Evolutionary conservation across 1,140 invertebrate species (phyloP).

Genomic region (Zaprionus camerounensis): DNA sequence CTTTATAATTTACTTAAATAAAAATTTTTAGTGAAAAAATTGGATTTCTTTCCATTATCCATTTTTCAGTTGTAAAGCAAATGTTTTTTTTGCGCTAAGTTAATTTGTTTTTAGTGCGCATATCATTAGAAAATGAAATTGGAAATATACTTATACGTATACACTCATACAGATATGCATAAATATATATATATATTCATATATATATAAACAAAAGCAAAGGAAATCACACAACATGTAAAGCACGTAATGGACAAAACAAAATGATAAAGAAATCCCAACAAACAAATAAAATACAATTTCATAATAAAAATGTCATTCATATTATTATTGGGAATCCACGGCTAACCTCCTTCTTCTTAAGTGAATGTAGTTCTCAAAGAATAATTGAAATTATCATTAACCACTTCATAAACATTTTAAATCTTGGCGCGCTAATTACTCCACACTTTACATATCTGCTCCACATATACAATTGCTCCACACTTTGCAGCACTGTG

Average conservation of each 20-base stretch:
- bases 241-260: conserved; percentile 76
- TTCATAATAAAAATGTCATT: conserved; percentile 61
- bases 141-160: conserved; percentile 42
- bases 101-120: conserved; percentile 69
- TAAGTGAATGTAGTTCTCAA: no score
- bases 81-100: conserved; percentile 58
- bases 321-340: background rate
- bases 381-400: no score
- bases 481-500: background rate
- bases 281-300: conserved; percentile 71
- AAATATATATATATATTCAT: conserved; percentile 62
- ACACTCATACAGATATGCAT: conserved; percentile 52
- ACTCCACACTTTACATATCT: background rate
- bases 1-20: conserved; percentile 78
- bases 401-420: no score
- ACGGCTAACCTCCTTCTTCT: no score
- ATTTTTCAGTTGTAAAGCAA: conserved; percentile 34
- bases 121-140: conserved; percentile 72
- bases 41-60: conserved; percentile 28
- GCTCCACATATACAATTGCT: background rate
- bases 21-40: conserved; percentile 58
- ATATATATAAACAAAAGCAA: conserved; percentile 45
- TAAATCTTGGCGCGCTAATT: no score
- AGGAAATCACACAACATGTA: conserved; percentile 72
- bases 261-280: conserved; percentile 50